Conservation (phyloP, 2,113 vertebrate species). For the Cephalopholis sonnerati region DNA sequence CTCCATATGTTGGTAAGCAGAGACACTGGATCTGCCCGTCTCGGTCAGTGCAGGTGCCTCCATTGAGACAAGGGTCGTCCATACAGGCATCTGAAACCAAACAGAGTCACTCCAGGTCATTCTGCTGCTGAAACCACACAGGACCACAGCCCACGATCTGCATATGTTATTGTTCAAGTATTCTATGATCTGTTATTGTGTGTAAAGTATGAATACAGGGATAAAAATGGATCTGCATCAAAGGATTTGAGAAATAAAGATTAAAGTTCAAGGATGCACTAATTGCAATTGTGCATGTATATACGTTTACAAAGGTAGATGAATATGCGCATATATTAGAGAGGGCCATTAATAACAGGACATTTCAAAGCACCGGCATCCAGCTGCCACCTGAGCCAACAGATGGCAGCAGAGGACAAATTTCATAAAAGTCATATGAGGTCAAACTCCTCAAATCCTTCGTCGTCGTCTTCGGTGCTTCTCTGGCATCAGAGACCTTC, state of each 20-base stretch:
- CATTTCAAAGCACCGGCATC: neutral
- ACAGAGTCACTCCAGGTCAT: constrained; percentile 19
- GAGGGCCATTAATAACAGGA: neutral
- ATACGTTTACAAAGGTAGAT: neutral
- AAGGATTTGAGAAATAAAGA: neutral
- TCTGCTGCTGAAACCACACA: neutral
- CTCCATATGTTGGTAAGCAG: constrained; percentile 94
- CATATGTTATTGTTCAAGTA: neutral
- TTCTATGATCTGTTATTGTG: neutral
- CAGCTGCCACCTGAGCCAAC: constrained; percentile 14
- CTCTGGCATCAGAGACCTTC: neutral
- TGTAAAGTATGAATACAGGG: neutral
- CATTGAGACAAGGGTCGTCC: constrained; percentile 92
- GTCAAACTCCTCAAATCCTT: constrained; percentile 14
- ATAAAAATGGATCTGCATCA: neutral
- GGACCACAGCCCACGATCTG: neutral
- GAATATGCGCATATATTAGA: neutral
- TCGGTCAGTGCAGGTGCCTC: constrained; percentile 91
- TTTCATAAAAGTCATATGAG: neutral
- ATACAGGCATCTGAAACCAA: constrained; percentile 90
- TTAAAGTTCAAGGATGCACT: neutral
- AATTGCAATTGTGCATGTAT: neutral
- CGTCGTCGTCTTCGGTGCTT: neutral
- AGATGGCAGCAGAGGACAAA: constrained; percentile 64
- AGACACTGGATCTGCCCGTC: constrained; percentile 83